phyloP scores from a whole-genome alignment of 2,113 vertebrate species.

The Marmota monax region DNA sequence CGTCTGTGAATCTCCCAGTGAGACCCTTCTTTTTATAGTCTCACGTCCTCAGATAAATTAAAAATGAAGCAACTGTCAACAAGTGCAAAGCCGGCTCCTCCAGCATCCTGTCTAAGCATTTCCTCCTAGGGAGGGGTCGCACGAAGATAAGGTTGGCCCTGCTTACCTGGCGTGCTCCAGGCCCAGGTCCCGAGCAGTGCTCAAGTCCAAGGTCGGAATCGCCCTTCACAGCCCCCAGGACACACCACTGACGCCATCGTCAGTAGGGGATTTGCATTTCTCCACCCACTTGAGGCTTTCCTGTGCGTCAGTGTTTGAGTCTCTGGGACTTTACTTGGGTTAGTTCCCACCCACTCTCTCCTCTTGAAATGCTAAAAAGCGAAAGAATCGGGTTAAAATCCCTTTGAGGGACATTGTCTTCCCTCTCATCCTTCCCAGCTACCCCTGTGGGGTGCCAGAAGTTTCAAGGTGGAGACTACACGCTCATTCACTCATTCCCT shows the following conservation, averaged over 20 bases:
- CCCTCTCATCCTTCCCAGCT: background rate
- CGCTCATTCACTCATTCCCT: no score
- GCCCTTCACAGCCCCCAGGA: background rate
- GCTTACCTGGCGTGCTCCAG: constrained; percentile 68
- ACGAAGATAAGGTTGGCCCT: background rate
- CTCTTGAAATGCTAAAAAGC: constrained; percentile 47
- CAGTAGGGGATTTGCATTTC: constrained; percentile 77
- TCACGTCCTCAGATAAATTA: background rate
- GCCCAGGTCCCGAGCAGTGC: background rate
- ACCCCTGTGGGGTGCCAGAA: background rate
- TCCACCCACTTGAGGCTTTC: constrained; percentile 83
- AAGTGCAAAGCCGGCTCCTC: background rate
- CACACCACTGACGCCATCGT: background rate
- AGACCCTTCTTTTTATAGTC: background rate
- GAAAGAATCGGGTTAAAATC: background rate
- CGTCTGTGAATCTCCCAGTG: background rate
- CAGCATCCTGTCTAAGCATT: background rate
- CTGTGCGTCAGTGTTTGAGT: constrained; percentile 78
- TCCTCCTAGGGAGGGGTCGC: background rate
- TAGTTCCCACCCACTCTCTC: constrained; percentile 69
- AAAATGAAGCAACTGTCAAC: background rate
- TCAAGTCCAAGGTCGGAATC: background rate
- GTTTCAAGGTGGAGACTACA: background rate
- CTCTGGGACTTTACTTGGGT: constrained; percentile 64
- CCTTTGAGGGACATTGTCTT: background rate